A percentile compares a stretch with the other conserved stretches of the same genome.
phyloP scores from a whole-genome alignment of 2,797 vertebrate species.

The Falco peregrinus region DNA sequence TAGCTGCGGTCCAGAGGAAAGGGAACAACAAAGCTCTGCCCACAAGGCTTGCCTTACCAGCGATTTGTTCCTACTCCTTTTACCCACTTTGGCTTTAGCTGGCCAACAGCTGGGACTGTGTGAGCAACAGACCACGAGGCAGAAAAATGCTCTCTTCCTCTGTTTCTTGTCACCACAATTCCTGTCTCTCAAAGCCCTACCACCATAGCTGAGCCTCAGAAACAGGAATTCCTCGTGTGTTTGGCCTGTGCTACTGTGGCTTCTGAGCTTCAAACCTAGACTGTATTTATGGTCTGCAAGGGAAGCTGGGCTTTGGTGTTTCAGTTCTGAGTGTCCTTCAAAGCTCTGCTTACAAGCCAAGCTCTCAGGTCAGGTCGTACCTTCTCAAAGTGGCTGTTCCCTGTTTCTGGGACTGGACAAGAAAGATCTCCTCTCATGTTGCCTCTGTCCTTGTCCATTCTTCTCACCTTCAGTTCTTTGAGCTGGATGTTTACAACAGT shows the following conservation, averaged over 20 bases:
- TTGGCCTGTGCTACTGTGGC: background rate
- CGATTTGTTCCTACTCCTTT: background rate
- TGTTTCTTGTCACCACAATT: background rate
- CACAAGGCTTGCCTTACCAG: background rate
- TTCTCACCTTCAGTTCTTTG: slow-evolving; percentile 86
- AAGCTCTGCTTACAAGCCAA: background rate
- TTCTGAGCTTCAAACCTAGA: background rate
- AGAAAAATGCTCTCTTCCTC: background rate
- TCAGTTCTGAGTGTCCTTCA: background rate
- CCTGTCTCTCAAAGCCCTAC: background rate
- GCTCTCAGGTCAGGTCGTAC: background rate
- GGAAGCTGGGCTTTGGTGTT: background rate
- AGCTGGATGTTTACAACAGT: slow-evolving; percentile 94
- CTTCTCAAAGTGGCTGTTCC: background rate
- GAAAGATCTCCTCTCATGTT: background rate
- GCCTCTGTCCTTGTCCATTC: background rate
- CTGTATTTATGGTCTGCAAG: background rate
- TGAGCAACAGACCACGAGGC: background rate
- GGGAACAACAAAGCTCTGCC: background rate
- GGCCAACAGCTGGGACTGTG: background rate
- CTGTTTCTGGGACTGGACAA: background rate
- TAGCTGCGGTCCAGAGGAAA: background rate
- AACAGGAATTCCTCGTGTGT: background rate
- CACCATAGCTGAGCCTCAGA: background rate
- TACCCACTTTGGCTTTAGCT: background rate